Conservation (phyloP, 2,888 invertebrate species). For the Lycophotia porphyrea region DNA sequence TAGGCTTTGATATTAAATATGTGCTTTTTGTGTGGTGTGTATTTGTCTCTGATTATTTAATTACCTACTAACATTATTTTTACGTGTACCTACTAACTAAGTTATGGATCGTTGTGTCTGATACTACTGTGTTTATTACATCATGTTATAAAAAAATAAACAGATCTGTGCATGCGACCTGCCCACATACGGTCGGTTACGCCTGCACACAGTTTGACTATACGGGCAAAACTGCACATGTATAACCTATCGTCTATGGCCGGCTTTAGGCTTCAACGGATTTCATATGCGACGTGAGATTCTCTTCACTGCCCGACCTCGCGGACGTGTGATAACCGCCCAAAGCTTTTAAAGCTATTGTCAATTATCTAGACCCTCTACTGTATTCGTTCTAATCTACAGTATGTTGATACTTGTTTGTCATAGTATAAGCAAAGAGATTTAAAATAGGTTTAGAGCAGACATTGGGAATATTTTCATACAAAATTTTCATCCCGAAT, state of each 20-base stretch:
- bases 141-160: too few relatives aligned
- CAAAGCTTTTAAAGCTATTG: background rate
- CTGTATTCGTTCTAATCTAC: background rate
- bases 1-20: background rate
- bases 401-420: background rate
- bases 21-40: background rate
- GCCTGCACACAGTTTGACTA: background rate
- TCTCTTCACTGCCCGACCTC: background rate
- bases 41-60: too few relatives aligned
- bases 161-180: background rate
- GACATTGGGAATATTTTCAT: too few relatives aligned
- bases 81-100: too few relatives aligned
- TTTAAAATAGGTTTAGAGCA: too few relatives aligned
- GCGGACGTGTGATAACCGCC: background rate
- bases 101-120: too few relatives aligned
- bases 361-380: background rate
- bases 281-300: background rate
- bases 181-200: background rate
- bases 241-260: background rate
- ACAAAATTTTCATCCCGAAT: too few relatives aligned
- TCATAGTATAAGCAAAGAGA: background rate
- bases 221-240: background rate
- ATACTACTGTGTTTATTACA: too few relatives aligned
- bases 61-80: too few relatives aligned
- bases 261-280: background rate